Conservation (phyloP, 2,888 invertebrate species). For the Cosmorhoe ocellata region DNA sequence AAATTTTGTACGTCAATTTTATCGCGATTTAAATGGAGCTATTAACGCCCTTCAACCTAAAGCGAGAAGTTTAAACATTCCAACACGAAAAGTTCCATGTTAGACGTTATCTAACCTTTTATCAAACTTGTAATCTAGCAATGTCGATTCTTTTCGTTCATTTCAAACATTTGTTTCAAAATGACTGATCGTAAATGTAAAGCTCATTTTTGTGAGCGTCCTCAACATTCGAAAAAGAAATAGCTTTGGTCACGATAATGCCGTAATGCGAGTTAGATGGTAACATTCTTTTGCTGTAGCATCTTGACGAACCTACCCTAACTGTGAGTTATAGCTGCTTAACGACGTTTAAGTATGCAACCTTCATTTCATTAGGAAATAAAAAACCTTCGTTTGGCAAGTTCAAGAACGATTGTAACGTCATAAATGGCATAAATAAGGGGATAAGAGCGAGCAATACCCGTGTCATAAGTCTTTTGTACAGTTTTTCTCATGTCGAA, state of each 20-base stretch:
- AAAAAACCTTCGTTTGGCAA: slow-evolving; percentile 43
- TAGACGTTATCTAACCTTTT: slow-evolving; percentile 47
- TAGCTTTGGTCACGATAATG: slow-evolving; percentile 66
- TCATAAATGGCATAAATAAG: slow-evolving; percentile 9
- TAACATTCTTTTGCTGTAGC: slow-evolving; percentile 60
- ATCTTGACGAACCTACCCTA: slow-evolving; percentile 69
- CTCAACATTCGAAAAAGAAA: slow-evolving; percentile 65
- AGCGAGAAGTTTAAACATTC: slow-evolving; percentile 31
- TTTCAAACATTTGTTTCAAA: slow-evolving; percentile 45
- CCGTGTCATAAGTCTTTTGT: no score
- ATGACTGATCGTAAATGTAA: slow-evolving; percentile 63
- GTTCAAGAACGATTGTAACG: slow-evolving; percentile 53
- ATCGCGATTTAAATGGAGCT: slow-evolving; percentile 28
- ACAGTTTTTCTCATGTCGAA: no score
- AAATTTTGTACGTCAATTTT: slow-evolving; percentile 18
- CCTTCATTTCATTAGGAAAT: slow-evolving; percentile 52
- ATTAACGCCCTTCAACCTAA: slow-evolving; percentile 33
- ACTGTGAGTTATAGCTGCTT: slow-evolving; percentile 59
- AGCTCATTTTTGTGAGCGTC: slow-evolving; percentile 70
- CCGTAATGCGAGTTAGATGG: slow-evolving; percentile 68
- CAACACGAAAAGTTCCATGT: slow-evolving; percentile 37
- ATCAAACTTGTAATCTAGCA: slow-evolving; percentile 47
- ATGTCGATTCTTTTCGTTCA: slow-evolving; percentile 48
- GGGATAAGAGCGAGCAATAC: no score
- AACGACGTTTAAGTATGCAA: slow-evolving; percentile 59